Conservation (phyloP, 2,113 vertebrate species). For the Bostrychus sinensis region DNA sequence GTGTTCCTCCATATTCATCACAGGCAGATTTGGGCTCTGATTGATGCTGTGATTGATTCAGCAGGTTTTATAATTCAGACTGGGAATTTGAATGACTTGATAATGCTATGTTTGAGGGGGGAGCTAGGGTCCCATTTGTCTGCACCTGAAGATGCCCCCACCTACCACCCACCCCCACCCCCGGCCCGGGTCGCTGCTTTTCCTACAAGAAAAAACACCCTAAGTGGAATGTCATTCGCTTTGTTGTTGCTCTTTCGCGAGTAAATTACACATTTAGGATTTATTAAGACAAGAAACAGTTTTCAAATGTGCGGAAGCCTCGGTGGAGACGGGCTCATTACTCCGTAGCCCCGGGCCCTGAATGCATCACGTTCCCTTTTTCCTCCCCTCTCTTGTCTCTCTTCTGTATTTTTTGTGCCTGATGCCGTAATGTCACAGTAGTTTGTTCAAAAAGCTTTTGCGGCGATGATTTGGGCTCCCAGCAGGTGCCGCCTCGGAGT, state of each 20-base stretch:
- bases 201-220: constrained; percentile 6
- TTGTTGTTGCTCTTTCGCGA: constrained; percentile 90
- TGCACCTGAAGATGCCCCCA: constrained; percentile 71
- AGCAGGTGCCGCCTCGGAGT: constrained; percentile 92
- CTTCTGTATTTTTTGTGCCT: constrained; percentile 83
- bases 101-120: constrained; percentile 8
- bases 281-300: constrained; percentile 99
- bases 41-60: constrained; percentile 65
- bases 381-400: constrained; percentile 74
- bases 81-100: constrained; percentile 55
- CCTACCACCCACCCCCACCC: too few species aligned
- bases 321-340: constrained; percentile 97
- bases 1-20: constrained; percentile 62
- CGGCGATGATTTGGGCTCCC: constrained; percentile 89
- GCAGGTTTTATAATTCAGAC: constrained; percentile 63
- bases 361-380: constrained; percentile 85
- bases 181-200: not conserved
- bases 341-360: constrained; percentile 91
- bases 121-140: not conserved
- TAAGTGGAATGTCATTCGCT: constrained; percentile 83
- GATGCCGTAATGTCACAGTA: constrained; percentile 88
- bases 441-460: constrained; percentile 92
- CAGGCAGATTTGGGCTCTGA: constrained; percentile 38
- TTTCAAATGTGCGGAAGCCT: constrained; percentile 91
- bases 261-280: constrained; percentile 99